Evolutionary conservation across 2,888 invertebrate genomes (phyloP), one percentile per base, ranked within the genome.

Genomic region (Shargacucullia verbasci): DNA sequence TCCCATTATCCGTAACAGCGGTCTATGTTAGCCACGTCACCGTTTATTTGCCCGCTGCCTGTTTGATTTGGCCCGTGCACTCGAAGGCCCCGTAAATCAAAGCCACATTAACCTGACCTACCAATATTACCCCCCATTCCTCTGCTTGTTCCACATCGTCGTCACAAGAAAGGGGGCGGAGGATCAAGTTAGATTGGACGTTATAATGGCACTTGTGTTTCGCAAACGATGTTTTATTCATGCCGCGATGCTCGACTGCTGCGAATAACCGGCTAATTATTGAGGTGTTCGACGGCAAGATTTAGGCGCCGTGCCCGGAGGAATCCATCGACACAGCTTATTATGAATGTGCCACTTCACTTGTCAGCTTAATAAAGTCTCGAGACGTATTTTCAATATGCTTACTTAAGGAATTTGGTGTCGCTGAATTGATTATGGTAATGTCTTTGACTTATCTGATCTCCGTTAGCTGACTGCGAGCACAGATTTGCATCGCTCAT

Each of bases 181-280:
- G 76, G 82, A 59, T 80, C 83, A 67, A 62, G 39, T 64, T 66
- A 78, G 44, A 70, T 57, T 83, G 86, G 89, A 56, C 69, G 70
- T 67, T 70, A 76, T 78, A 81, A 82, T 83, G 79, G 85, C 85
- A 85, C 87, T 88, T 83, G 86, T 84, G 85, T 87, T 88, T 82
- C 82, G 82, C 84, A 80, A 83, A 85, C 79, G 81, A 90, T 92
- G 92, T 92, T 91, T 92, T 92, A 92, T 92, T 92, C 92, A 92
- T 91, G 85, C 75, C 84, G 80, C 85, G 86, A 87, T 83, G 87
- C 85, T 87, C 83, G 82, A 79, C 81, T 85, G 81, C 87, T 82
- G 85, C 80, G 88, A 88, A 88, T 90, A 89, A 88, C 88, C 86
- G 87, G 80, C 89, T 92, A 92, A 91, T 91, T 92, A 89, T 90